A percentile compares a stretch with the other conserved stretches of the same genome.
Conservation (phyloP, 2,888 invertebrate genomes). For the Xestia c-nigrum region DNA sequence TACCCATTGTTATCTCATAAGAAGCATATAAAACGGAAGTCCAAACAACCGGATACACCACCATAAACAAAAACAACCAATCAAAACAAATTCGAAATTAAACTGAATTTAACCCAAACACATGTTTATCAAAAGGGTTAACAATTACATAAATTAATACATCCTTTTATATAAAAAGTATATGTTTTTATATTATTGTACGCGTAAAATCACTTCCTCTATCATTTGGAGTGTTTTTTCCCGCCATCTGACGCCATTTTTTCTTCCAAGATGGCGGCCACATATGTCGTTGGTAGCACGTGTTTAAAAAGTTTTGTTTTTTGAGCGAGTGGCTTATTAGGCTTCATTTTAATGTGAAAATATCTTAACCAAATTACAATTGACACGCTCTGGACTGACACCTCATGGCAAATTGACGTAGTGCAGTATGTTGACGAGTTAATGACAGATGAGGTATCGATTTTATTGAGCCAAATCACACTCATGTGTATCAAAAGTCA, state of each 20-base stretch:
- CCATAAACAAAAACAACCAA: slow-evolving; percentile 78
- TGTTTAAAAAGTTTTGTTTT: slow-evolving; percentile 72
- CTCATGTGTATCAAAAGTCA: neutral
- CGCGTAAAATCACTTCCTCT: slow-evolving; percentile 89
- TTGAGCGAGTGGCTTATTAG: slow-evolving; percentile 57
- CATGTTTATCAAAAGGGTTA: slow-evolving; percentile 88
- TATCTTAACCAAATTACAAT: slow-evolving; percentile 40
- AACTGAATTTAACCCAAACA: slow-evolving; percentile 85
- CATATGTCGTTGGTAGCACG: slow-evolving; percentile 85
- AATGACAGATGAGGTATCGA: slow-evolving; percentile 9
- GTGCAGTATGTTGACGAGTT: slow-evolving; percentile 33
- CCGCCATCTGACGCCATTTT: slow-evolving; percentile 86
- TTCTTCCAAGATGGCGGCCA: slow-evolving; percentile 79
- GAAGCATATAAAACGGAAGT: slow-evolving; percentile 72
- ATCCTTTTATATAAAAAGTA: slow-evolving; percentile 82
- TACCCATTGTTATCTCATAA: slow-evolving; percentile 60
- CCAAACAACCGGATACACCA: slow-evolving; percentile 79
- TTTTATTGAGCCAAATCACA: neutral
- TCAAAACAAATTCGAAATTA: slow-evolving; percentile 89
- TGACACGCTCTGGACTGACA: slow-evolving; percentile 28
- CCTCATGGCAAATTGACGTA: slow-evolving; percentile 17
- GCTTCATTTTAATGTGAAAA: slow-evolving; percentile 50
- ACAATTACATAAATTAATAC: slow-evolving; percentile 90
- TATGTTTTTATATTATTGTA: slow-evolving; percentile 83
- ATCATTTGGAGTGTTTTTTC: slow-evolving; percentile 84